phyloP scores from a whole-genome alignment of 2,113 vertebrate genomes.

The Xiphorhynchus elegans region DNA sequence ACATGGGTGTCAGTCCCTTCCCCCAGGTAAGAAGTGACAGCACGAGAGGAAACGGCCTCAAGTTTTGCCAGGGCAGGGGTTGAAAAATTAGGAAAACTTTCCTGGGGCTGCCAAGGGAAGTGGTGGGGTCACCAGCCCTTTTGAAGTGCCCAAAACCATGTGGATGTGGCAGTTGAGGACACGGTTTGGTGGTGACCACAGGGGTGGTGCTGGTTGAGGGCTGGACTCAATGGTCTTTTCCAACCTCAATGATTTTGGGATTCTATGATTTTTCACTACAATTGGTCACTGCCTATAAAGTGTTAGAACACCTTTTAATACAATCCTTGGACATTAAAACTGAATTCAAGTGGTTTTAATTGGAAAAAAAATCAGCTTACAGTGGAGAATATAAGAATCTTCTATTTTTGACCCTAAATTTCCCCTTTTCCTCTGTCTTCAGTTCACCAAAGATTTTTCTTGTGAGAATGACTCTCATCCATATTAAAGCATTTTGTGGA shows the following conservation, averaged over 20 bases:
- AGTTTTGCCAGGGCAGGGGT: neutral
- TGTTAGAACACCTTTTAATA: neutral
- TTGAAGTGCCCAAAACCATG: neutral
- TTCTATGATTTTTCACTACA: neutral
- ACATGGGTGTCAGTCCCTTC: neutral
- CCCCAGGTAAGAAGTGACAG: neutral
- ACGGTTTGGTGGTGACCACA: neutral
- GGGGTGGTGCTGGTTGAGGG: neutral
- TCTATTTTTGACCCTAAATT: neutral
- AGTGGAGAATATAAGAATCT: neutral
- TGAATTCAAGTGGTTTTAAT: neutral
- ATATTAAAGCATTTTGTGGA: slow-evolving; percentile 43
- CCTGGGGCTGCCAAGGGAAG: neutral
- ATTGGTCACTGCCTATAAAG: neutral
- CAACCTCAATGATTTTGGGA: neutral
- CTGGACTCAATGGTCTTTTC: neutral
- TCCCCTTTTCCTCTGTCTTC: neutral
- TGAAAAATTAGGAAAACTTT: neutral
- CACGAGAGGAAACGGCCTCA: neutral
- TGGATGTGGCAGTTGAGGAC: neutral
- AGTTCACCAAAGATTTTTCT: neutral
- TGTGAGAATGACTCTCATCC: slow-evolving; percentile 38
- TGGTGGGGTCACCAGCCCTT: neutral
- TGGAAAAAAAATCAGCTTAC: neutral
- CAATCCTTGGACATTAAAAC: neutral